These are phyloP conservation scores for Nomada fabriciana DNA, from an alignment of 2,888 invertebrate species.

Conservation along the genomic window DNA sequence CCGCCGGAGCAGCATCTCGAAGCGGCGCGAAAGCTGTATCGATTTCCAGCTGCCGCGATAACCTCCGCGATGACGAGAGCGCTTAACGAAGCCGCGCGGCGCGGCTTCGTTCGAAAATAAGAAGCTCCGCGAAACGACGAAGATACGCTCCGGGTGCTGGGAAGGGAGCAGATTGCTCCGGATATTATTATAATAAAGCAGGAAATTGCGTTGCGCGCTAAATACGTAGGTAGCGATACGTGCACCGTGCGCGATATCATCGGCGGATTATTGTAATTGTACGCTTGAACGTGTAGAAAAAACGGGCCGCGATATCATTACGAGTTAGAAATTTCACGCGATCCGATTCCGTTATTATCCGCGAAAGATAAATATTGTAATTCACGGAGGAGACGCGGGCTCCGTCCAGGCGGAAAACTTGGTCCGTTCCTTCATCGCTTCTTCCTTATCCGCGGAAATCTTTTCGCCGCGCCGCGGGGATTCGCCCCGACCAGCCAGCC, in stretches of 20 bases:
- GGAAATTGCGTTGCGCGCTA: constrained; percentile 72
- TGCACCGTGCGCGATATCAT: constrained; percentile 69
- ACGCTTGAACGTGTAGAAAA: constrained; percentile 57
- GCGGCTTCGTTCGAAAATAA: constrained; percentile 58
- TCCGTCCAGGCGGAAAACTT: not conserved
- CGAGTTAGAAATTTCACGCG: constrained; percentile 64
- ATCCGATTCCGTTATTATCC: constrained; percentile 55
- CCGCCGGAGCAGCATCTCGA: not conserved
- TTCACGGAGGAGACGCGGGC: constrained; percentile 5
- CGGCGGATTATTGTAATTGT: constrained; percentile 71
- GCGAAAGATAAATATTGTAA: constrained; percentile 50
- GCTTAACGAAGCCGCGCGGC: constrained; percentile 59
- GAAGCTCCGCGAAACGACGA: constrained; percentile 40
- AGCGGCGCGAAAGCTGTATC: not conserved
- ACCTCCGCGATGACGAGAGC: constrained; percentile 13
- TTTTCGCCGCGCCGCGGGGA: not conserved
- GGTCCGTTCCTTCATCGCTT: not conserved
- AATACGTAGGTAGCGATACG: constrained; percentile 70
- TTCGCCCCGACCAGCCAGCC: not conserved
- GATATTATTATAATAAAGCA: constrained; percentile 75
- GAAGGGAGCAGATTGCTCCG: constrained; percentile 83
- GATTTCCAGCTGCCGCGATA: not conserved
- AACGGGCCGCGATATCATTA: constrained; percentile 62
- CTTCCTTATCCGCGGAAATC: constrained; percentile 1
- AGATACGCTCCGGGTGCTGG: constrained; percentile 84